Conservation (phyloP, 2,113 vertebrate genomes). For the Scopus umbretta region DNA sequence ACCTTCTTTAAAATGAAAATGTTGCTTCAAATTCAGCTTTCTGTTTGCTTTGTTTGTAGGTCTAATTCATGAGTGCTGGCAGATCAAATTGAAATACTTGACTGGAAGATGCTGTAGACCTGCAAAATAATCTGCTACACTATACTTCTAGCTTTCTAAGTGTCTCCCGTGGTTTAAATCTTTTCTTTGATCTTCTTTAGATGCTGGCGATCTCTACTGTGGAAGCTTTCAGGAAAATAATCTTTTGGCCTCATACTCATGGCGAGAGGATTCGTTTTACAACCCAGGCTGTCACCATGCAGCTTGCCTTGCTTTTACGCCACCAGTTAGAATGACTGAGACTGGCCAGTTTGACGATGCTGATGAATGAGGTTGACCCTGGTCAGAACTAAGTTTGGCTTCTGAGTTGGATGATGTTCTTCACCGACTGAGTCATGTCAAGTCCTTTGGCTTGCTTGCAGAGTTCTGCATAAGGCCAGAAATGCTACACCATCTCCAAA, state of each 20-base stretch:
- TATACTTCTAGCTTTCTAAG: neutral
- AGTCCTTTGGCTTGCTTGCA: neutral
- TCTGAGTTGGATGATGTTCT: neutral
- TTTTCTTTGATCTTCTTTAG: conserved; percentile 59
- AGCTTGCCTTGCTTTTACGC: conserved; percentile 44
- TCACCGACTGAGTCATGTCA: neutral
- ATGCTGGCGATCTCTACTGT: conserved; percentile 65
- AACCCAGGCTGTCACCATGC: conserved; percentile 67
- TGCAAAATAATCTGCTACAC: neutral
- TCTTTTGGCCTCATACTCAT: conserved; percentile 38
- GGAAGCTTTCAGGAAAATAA: conserved; percentile 67
- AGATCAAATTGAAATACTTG: neutral
- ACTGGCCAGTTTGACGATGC: conserved; percentile 77
- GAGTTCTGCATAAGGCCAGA: neutral
- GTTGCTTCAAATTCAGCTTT: neutral
- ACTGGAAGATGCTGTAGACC: neutral
- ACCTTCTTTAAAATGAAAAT: neutral
- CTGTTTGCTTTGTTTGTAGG: neutral
- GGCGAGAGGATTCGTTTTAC: conserved; percentile 68
- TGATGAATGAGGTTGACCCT: conserved; percentile 60
- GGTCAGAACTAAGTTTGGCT: conserved; percentile 1
- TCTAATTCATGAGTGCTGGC: neutral
- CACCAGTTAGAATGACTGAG: conserved; percentile 60
- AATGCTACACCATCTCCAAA: neutral
- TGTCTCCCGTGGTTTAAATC: neutral